Percentiles rank a stretch among this genome's conserved stretches.
Evolutionary conservation across 2,888 invertebrate genomes (phyloP).

Genomic region (Pedicia rivosa): DNA sequence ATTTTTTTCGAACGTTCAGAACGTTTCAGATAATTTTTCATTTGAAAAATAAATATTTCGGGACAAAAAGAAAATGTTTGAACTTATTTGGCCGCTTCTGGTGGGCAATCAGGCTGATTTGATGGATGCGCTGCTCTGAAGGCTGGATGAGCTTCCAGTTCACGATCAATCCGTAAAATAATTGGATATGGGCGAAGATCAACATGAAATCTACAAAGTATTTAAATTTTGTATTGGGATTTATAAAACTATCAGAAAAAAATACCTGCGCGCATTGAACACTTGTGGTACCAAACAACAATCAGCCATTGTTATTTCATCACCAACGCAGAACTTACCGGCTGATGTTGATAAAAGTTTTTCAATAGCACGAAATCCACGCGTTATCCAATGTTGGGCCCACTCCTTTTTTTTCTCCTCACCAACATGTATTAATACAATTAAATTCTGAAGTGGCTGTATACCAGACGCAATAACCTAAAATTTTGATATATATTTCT

Average conservation of each 20-base stretch:
- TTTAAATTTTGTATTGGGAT: not conserved
- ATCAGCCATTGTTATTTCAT: constrained; percentile 87
- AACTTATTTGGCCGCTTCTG: constrained; percentile 61
- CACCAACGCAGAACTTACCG: constrained; percentile 86
- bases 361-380: constrained; percentile 83
- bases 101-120: constrained; percentile 89
- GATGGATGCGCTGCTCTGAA: constrained; percentile 85
- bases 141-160: constrained; percentile 73
- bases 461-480: constrained; percentile 87
- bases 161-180: constrained; percentile 72
- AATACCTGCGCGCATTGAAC: constrained; percentile 76
- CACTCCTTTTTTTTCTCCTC: constrained; percentile 84
- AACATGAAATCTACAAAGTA: constrained; percentile 63
- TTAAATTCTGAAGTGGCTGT: constrained; percentile 89
- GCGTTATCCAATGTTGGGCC: constrained; percentile 84
- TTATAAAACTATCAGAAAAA: not conserved
- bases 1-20: too few species aligned
- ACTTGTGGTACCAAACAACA: constrained; percentile 92
- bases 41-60: too few species aligned
- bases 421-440: constrained; percentile 72
- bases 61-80: too few species aligned
- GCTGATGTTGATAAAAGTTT: constrained; percentile 66
- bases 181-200: constrained; percentile 81
- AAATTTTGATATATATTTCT: too few species aligned
- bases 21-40: too few species aligned